These are phyloP conservation scores for Nebria ingens DNA, from an alignment of 1,140 invertebrate genomes.

Conservation along the genomic window DNA sequence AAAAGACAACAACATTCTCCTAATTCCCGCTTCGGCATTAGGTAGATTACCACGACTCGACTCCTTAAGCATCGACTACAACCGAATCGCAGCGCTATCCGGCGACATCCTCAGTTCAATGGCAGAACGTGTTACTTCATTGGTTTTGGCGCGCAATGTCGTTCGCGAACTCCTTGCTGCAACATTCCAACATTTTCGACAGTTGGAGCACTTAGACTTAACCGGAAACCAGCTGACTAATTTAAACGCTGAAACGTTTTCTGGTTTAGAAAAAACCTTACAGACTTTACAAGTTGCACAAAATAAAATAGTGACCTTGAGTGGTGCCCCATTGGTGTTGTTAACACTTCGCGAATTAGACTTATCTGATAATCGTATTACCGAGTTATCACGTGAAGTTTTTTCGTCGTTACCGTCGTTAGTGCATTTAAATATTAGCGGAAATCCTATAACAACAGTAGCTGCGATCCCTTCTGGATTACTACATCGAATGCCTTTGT, in stretches of 20 bases:
- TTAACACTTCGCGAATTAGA: conserved; percentile 57
- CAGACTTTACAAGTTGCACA: conserved; percentile 61
- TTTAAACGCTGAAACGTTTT: conserved; percentile 61
- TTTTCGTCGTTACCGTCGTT: conserved; percentile 59
- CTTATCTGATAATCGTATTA: conserved; percentile 67
- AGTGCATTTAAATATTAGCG: conserved; percentile 65
- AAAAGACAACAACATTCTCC: conserved; percentile 76
- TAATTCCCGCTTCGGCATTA: conserved; percentile 70
- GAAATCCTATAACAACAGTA: conserved; percentile 50
- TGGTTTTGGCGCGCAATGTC: conserved; percentile 71
- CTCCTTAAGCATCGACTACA: conserved; percentile 70
- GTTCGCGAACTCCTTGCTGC: conserved; percentile 72
- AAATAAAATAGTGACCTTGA: conserved; percentile 59
- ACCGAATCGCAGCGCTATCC: conserved; percentile 75
- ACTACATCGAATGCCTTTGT: conserved; percentile 45
- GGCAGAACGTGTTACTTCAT: conserved; percentile 46
- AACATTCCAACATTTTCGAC: conserved; percentile 68
- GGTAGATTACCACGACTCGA: conserved; percentile 60
- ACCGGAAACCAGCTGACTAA: conserved; percentile 65
- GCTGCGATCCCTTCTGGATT: conserved; percentile 39
- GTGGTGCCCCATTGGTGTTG: conserved; percentile 52
- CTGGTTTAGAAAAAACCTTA: conserved; percentile 60
- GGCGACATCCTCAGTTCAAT: conserved; percentile 60
- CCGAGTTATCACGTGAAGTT: conserved; percentile 51
- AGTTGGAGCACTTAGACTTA: conserved; percentile 61